Base-by-base conservation (phyloP, 1,140 invertebrate genomes). In the Sycobia sp. region DNA sequence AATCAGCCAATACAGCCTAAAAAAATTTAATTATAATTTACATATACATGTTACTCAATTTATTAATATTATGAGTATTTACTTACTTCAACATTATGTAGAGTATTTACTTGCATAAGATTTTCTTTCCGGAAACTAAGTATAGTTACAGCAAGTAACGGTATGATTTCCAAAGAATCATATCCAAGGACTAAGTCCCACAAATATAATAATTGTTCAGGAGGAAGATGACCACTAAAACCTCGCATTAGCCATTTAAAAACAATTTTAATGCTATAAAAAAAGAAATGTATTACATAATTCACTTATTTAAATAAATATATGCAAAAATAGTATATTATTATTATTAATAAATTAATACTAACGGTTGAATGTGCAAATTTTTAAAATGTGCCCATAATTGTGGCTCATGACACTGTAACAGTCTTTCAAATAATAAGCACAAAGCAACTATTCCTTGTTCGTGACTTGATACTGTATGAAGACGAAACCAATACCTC, bases 201-300 rank as follows among this genome's bases (percentile, higher is more conserved):
- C 9, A 98, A 81, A 34, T 91, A 87, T 0, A 98, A 82, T 0
- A 98, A 82, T 77, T 98, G 95, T 70, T 96, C 94, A 4, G 93
- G 93, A 0, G 93, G 90, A 47, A 98, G 82, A 75, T 96, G 93
- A 0, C 96, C 95, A 68, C 94, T 96, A 75, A 97, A 98, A 2
- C 91, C 94, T 65, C 94, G 84, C 86, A 97, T 96, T 10, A 98
- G 78, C 96, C 96, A 98, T 77, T 96, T 96, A 74, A 97, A 95
- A 3, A 95, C 93, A 18, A 97, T 87, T 71, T 90, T 87, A 29
- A 95, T 83, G n/a, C 92, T 93, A 67, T 36, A 83, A 78, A 57
- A 70, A 69, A 62, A 39, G 8, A 36, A n/a, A 14, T 20, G 10
- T 55, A 57, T 54, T 25, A 25, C 3, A 41, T n/a, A 54, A n/a